Evolutionary conservation across 64 coral and sea anemone genomes (phyloP).

Genomic region (Pachyseris speciosa): DNA sequence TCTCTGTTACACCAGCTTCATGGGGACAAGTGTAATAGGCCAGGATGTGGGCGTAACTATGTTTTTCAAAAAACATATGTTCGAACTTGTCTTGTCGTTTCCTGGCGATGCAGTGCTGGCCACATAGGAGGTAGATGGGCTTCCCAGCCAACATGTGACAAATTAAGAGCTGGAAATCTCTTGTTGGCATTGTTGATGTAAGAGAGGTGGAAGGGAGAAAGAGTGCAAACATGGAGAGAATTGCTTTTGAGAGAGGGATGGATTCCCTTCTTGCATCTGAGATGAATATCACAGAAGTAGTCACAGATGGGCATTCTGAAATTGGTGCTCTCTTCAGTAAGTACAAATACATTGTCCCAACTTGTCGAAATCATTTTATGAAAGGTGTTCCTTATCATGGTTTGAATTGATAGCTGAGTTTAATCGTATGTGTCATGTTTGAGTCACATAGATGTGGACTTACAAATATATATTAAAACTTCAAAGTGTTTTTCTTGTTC

Average conservation of each 20-base stretch:
- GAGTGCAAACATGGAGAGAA: conserved; percentile 19
- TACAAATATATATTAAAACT: too few species aligned
- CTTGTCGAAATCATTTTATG: too few species aligned
- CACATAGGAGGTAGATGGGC: not conserved
- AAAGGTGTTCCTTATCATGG: too few species aligned
- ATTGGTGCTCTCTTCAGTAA: conserved; percentile 9
- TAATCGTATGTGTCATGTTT: too few species aligned
- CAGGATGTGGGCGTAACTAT: not conserved
- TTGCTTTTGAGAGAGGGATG: conserved; percentile 23
- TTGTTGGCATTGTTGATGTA: conserved; percentile 23
- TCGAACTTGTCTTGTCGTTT: not conserved
- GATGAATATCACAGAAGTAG: conserved; percentile 6
- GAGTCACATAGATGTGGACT: too few species aligned
- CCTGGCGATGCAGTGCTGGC: not conserved
- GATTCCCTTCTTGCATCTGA: not conserved
- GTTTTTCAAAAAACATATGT: not conserved
- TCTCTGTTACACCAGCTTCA: not conserved
- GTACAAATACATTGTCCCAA: not conserved
- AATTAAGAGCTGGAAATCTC: conserved; percentile 7
- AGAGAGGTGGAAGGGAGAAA: conserved; percentile 22
- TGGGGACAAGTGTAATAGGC: not conserved
- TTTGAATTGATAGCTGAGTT: too few species aligned
- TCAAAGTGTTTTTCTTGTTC: too few species aligned
- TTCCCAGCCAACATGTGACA: not conserved
- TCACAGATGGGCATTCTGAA: conserved; percentile 12